A percentile compares a stretch with the other conserved stretches of the same genome.
Evolutionary conservation across 1,140 invertebrate species (phyloP).

Genomic region (Phthorimaea operculella): DNA sequence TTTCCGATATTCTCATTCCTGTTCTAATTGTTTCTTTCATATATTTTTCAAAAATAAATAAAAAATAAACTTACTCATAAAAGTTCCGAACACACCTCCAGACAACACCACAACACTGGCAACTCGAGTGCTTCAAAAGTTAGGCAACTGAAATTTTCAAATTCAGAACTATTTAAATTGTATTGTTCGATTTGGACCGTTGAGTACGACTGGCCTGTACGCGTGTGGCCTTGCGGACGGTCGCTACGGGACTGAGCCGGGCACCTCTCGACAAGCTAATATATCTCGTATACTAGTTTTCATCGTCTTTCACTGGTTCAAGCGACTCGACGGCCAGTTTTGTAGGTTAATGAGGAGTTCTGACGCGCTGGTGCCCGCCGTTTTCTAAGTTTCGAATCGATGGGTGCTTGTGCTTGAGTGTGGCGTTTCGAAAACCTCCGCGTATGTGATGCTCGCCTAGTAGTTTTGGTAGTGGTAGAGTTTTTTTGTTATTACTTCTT

Average conservation of each 20-base stretch:
- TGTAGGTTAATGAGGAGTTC: conserved; percentile 61
- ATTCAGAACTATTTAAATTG: conserved; percentile 16
- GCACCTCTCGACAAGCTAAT: conserved; percentile 36
- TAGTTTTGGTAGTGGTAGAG: conserved; percentile 11
- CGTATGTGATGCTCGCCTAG: conserved; percentile 38
- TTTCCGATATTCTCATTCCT: no score
- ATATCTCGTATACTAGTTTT: conserved; percentile 59
- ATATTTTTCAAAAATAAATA: not conserved
- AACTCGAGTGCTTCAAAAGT: no score
- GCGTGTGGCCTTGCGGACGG: conserved; percentile 28
- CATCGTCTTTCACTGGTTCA: conserved; percentile 57
- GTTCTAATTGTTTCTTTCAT: no score
- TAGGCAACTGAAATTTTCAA: conserved; percentile 18
- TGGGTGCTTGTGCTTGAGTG: conserved; percentile 6
- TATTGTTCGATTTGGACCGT: not conserved
- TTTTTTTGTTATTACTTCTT: no score
- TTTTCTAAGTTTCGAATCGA: conserved; percentile 59
- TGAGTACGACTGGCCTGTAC: conserved; percentile 12
- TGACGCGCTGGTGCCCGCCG: conserved; percentile 27
- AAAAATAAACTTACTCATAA: conserved; percentile 29
- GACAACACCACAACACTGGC: conserved; percentile 20
- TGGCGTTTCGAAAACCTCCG: not conserved
- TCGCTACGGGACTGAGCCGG: conserved; percentile 40
- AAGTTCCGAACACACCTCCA: conserved; percentile 22
- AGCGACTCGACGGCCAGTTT: conserved; percentile 39